Evolutionary conservation across 1,140 invertebrate species (phyloP).

Genomic region (Ceratina australensis): DNA sequence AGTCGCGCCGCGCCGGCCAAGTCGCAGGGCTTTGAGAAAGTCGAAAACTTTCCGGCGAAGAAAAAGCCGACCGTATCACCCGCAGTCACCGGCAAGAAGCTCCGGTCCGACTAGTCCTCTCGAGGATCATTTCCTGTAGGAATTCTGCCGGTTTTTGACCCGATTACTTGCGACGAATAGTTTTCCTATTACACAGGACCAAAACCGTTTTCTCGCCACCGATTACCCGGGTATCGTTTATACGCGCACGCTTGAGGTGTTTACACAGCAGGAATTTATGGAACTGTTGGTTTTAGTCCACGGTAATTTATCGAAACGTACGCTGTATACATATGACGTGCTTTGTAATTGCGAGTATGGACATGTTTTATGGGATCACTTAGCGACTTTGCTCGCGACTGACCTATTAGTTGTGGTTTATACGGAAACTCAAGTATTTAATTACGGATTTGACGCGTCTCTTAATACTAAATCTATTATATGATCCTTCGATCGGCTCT

Average conservation of each 20-base stretch:
- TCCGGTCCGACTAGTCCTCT: slow-evolving; percentile 46
- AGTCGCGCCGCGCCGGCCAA: slow-evolving; percentile 23
- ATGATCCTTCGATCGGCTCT: too few relatives aligned
- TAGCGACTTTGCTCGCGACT: background rate
- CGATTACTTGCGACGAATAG: slow-evolving; percentile 58
- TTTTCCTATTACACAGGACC: slow-evolving; percentile 48
- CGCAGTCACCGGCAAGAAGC: slow-evolving; percentile 49
- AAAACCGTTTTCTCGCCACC: background rate
- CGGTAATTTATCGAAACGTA: background rate
- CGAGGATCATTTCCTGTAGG: slow-evolving; percentile 53
- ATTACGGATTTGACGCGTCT: too few relatives aligned
- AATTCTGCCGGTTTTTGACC: slow-evolving; percentile 48
- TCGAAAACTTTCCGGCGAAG: slow-evolving; percentile 61
- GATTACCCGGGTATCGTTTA: background rate
- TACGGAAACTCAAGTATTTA: too few relatives aligned
- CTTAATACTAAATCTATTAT: too few relatives aligned
- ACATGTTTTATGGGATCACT: background rate
- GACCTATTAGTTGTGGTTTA: too few relatives aligned
- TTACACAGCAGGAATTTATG: background rate
- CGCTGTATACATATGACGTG: background rate
- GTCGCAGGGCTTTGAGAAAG: slow-evolving; percentile 58
- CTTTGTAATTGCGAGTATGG: background rate
- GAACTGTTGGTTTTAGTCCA: background rate
- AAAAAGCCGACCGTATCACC: slow-evolving; percentile 56
- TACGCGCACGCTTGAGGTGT: background rate